Conservation (phyloP, 2,113 vertebrate genomes). For the Tilapia sparmanii region DNA sequence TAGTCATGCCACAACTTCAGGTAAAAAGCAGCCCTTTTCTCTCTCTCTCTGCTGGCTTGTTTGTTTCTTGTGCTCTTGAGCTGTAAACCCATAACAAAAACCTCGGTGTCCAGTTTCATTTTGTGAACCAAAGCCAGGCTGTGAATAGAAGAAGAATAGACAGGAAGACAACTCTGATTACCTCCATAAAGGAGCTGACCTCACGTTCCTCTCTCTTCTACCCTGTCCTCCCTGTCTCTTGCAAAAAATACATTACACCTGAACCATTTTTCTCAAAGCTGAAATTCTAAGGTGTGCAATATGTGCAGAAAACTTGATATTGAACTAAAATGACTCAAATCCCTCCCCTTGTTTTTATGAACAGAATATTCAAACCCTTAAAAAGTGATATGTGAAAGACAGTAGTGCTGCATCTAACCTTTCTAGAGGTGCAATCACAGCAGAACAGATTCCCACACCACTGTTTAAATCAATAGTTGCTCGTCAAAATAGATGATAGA, state of each 20-base stretch:
- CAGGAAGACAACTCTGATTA: conserved; percentile 67
- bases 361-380: not conserved
- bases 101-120: conserved; percentile 55
- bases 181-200: conserved; percentile 67
- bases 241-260: not conserved
- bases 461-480: not conserved
- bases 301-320: not conserved
- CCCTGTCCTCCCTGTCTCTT: not conserved
- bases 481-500: not conserved
- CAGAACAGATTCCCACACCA: not conserved
- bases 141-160: conserved; percentile 60
- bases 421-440: not conserved
- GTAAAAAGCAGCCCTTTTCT: not conserved
- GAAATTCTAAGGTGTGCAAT: not conserved
- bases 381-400: not conserved
- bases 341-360: not conserved
- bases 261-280: not conserved
- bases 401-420: not conserved
- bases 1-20: not conserved
- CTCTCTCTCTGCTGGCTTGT: conserved; percentile 9
- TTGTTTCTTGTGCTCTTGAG: conserved; percentile 52
- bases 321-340: not conserved
- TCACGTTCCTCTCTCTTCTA: conserved; percentile 44
- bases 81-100: conserved; percentile 64
- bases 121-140: conserved; percentile 57